phyloP scores from a whole-genome alignment of 2,888 invertebrate genomes.

The Acleris laterana region DNA sequence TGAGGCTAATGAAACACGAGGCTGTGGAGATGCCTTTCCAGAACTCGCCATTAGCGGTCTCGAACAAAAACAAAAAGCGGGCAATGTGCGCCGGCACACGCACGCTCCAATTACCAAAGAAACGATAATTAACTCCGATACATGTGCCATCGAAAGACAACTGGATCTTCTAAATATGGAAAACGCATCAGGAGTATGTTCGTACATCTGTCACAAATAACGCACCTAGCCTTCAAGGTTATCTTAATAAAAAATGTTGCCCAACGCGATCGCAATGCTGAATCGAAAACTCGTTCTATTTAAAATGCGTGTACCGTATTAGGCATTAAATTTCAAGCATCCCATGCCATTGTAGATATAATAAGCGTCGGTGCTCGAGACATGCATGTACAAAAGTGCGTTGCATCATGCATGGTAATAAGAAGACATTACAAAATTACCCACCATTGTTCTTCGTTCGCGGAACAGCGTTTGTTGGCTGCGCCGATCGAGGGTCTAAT shows the following conservation, averaged over 20 bases:
- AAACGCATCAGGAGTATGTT: slow-evolving; percentile 33
- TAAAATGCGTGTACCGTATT: slow-evolving; percentile 38
- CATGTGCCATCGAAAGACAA: slow-evolving; percentile 41
- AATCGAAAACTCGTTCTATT: slow-evolving; percentile 28
- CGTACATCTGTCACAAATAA: slow-evolving; percentile 42
- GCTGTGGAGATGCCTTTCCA: slow-evolving; percentile 46
- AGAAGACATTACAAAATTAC: slow-evolving; percentile 81
- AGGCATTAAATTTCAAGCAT: slow-evolving; percentile 56
- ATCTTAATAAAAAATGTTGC: slow-evolving; percentile 24
- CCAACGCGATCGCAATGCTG: slow-evolving; percentile 22
- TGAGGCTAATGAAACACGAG: slow-evolving; percentile 40
- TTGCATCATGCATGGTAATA: slow-evolving; percentile 80
- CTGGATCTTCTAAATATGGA: slow-evolving; percentile 44
- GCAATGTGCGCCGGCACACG: slow-evolving; percentile 40
- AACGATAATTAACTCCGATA: slow-evolving; percentile 42
- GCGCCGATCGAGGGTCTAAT: slow-evolving; percentile 67
- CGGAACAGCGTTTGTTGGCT: slow-evolving; percentile 69
- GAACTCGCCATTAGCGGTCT: slow-evolving; percentile 34
- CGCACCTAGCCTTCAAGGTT: slow-evolving; percentile 27
- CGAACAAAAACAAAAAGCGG: slow-evolving; percentile 38
- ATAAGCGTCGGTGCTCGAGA: slow-evolving; percentile 57
- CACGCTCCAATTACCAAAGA: slow-evolving; percentile 40
- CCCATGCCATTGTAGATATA: slow-evolving; percentile 62
- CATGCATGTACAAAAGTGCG: slow-evolving; percentile 56
- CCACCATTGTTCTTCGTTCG: slow-evolving; percentile 80